phyloP scores from a whole-genome alignment of 2,797 vertebrate species.

The Trachurus trachurus region DNA sequence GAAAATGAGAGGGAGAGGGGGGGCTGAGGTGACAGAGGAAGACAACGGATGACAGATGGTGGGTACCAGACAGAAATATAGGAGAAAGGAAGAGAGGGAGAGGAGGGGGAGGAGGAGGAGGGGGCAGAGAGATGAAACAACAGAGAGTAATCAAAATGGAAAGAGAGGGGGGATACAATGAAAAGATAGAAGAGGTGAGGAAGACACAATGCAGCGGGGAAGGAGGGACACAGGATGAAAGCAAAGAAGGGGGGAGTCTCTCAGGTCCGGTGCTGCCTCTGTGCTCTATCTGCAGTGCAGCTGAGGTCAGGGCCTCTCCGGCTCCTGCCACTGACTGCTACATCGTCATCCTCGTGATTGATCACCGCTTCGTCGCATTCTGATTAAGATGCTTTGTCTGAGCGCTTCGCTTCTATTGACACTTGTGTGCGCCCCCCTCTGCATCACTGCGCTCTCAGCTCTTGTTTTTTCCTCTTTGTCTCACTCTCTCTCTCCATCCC shows the following conservation, averaged over 20 bases:
- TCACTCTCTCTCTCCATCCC: conserved; percentile 3
- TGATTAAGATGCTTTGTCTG: conserved; percentile 79
- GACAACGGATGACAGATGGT: conserved; percentile 78
- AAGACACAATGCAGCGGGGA: conserved; percentile 37
- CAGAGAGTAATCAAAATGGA: conserved; percentile 71
- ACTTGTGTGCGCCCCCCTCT: conserved; percentile 57
- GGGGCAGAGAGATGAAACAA: conserved; percentile 45
- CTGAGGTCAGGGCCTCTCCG: conserved; percentile 70
- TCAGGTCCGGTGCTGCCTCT: conserved; percentile 34
- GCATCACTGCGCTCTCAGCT: conserved; percentile 26
- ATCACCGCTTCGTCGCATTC: conserved; percentile 68
- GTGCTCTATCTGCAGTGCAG: conserved; percentile 71
- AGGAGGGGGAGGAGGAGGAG: conserved; percentile 17
- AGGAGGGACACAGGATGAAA: conserved; percentile 23
- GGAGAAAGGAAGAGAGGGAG: conserved; percentile 43
- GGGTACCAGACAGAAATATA: conserved; percentile 73
- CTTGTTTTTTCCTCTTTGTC: neutral
- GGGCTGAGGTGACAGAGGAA: conserved; percentile 50
- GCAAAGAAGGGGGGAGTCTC: conserved; percentile 41
- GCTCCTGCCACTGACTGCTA: conserved; percentile 32
- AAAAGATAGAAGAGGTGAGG: conserved; percentile 24
- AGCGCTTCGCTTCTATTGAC: conserved; percentile 63
- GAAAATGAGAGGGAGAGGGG: conserved; percentile 63
- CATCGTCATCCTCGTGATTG: conserved; percentile 69
- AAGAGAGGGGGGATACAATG: conserved; percentile 54